phyloP scores from a whole-genome alignment of 2,888 invertebrate genomes.

The Agelastica alni region DNA sequence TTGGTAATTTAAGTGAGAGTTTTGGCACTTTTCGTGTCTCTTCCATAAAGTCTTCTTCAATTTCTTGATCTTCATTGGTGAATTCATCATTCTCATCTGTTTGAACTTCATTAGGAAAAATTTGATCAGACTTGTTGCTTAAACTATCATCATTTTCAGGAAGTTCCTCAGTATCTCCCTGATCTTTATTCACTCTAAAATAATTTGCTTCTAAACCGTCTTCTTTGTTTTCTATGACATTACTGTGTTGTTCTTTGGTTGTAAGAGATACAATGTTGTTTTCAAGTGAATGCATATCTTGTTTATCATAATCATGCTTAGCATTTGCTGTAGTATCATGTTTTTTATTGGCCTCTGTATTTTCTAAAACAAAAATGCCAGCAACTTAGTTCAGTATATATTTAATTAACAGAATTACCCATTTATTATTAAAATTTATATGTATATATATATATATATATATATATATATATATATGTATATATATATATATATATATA shows the following conservation, averaged over 20 bases:
- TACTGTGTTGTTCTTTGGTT: conserved; percentile 31
- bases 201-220: conserved; percentile 6
- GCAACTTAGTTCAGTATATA: no score
- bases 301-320: conserved; percentile 8
- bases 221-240: conserved; percentile 10
- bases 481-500: no score
- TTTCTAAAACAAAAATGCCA: conserved; percentile 6
- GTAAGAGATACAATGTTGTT: conserved; percentile 29
- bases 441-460: no score
- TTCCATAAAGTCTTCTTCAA: conserved; percentile 37
- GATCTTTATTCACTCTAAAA: not conserved
- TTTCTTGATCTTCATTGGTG: conserved; percentile 3
- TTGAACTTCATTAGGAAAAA: not conserved
- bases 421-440: no score
- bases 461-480: no score
- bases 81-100: not conserved
- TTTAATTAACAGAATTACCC: no score
- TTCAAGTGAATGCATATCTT: conserved; percentile 17
- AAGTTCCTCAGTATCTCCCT: not conserved
- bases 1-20: conserved; percentile 65
- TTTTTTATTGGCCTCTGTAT: no score
- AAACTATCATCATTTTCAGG: not conserved
- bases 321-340: no score
- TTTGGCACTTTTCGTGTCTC: conserved; percentile 64
- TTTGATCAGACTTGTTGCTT: conserved; percentile 5